phyloP scores from a whole-genome alignment of 1,140 invertebrate species.

The Luehdorfia chinensis region DNA sequence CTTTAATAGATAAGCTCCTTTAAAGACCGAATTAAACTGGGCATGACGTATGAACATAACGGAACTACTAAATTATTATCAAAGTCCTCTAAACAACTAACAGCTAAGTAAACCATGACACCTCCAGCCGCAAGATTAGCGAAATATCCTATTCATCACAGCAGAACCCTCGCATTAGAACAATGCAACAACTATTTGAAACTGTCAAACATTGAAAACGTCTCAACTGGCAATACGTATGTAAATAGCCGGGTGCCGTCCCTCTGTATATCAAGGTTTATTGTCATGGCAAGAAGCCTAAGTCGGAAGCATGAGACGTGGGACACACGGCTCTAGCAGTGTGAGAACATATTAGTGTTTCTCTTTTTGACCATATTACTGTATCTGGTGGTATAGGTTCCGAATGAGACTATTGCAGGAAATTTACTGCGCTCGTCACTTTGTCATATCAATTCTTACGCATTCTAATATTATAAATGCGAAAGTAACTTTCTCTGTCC shows the following conservation, averaged over 20 bases:
- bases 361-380: too few species aligned
- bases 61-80: conserved; percentile 8
- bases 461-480: too few species aligned
- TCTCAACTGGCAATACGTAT: conserved; percentile 52
- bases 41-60: conserved; percentile 11
- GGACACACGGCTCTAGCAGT: conserved; percentile 35
- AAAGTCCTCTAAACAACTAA: conserved; percentile 13
- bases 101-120: conserved; percentile 19
- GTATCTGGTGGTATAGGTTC: too few species aligned
- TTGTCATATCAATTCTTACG: too few species aligned
- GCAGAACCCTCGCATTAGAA: conserved; percentile 29
- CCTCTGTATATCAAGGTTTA: conserved; percentile 48
- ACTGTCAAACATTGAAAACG: conserved; percentile 66
- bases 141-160: conserved; percentile 31
- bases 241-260: conserved; percentile 49
- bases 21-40: too few species aligned
- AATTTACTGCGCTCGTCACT: too few species aligned
- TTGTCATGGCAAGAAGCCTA: conserved; percentile 63
- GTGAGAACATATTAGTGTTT: too few species aligned
- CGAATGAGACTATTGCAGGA: too few species aligned
- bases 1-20: too few species aligned
- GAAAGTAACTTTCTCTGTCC: too few species aligned
- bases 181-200: conserved; percentile 41
- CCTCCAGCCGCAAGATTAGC: conserved; percentile 16
- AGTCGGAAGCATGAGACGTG: conserved; percentile 51